These are phyloP conservation scores for Enteromius argenteus DNA, from an alignment of 2,797 vertebrate genomes.

Conservation along the genomic window DNA sequence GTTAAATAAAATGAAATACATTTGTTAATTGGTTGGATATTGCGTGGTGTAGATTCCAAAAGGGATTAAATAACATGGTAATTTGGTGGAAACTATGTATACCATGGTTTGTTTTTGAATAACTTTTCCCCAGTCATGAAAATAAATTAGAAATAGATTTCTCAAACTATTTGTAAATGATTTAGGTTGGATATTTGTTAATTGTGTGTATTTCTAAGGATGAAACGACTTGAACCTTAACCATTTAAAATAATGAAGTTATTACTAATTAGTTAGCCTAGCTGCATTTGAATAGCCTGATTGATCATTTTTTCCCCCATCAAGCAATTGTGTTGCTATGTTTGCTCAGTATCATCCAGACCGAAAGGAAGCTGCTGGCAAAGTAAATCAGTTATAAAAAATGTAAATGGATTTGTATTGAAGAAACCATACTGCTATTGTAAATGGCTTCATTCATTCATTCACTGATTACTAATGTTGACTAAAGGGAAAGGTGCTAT, in stretches of 20 bases:
- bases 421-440: not conserved
- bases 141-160: too few relatives aligned
- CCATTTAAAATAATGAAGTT: not conserved
- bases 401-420: not conserved
- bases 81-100: not conserved
- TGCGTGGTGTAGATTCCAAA: not conserved
- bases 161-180: not conserved
- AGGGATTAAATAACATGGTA: not conserved
- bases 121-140: not conserved
- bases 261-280: not conserved
- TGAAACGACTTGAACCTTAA: not conserved
- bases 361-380: not conserved
- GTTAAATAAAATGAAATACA: too few relatives aligned
- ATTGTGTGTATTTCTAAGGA: not conserved
- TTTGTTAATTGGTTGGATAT: not conserved
- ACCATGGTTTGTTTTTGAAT: not conserved
- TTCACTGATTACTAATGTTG: not conserved
- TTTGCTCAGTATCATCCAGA: not conserved
- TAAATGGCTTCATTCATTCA: not conserved
- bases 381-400: not conserved
- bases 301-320: not conserved
- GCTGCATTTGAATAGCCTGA: not conserved
- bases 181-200: not conserved
- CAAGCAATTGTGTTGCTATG: too few relatives aligned
- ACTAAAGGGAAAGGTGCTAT: not conserved